These are phyloP conservation scores for Galeopterus variegatus DNA, from an alignment of 2,113 vertebrate species.

Conservation along the genomic window DNA sequence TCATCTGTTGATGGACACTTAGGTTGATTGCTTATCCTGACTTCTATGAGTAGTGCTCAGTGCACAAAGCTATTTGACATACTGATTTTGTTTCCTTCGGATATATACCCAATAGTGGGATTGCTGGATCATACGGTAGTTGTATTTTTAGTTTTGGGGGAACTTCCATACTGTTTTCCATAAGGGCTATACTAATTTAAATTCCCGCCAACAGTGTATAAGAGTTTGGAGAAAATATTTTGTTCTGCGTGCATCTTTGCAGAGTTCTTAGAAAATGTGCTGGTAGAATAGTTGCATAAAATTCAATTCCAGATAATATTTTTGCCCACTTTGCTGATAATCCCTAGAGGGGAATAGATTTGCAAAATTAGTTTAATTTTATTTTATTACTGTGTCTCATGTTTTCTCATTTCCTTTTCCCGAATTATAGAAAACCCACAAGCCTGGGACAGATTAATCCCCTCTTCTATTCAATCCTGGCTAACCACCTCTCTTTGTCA, in stretches of 20 bases:
- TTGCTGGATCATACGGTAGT: too few relatives aligned
- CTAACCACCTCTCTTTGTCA: background rate
- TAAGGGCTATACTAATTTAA: too few relatives aligned
- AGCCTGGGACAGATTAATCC: background rate
- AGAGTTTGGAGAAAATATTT: background rate
- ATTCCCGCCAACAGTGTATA: too few relatives aligned
- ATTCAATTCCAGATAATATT: background rate
- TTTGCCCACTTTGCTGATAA: conserved; percentile 43
- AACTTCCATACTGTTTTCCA: too few relatives aligned
- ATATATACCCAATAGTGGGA: too few relatives aligned
- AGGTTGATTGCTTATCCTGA: too few relatives aligned
- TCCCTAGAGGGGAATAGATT: background rate
- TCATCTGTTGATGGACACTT: too few relatives aligned
- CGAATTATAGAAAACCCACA: background rate
- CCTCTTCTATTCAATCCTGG: background rate
- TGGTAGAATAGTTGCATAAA: background rate
- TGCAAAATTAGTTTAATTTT: background rate
- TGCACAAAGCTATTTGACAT: too few relatives aligned
- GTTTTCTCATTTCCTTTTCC: background rate
- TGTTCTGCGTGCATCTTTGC: background rate
- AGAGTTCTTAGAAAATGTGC: background rate
- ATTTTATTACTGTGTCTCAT: conserved; percentile 16
- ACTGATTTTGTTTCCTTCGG: too few relatives aligned
- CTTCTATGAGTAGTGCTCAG: too few relatives aligned
- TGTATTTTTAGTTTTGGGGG: too few relatives aligned